Base-by-base conservation (phyloP, 2,797 vertebrate genomes). In the Toxotes lorentzi region DNA sequence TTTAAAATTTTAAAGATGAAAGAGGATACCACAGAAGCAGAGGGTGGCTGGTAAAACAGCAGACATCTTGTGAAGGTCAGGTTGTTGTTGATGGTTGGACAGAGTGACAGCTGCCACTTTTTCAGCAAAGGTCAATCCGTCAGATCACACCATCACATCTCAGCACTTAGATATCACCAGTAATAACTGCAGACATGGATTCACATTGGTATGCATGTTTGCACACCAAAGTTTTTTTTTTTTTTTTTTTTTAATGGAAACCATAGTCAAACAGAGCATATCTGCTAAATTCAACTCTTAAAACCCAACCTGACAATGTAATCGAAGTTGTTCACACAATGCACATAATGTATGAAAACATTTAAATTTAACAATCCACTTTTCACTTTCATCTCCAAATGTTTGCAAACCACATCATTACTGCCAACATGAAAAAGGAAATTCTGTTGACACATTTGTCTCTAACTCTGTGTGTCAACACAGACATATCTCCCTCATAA, bases 61-160 rank as follows among this genome's bases (percentile, higher is more conserved):
- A 65, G 83, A 66, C 83, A 70, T 73, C 16, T 48, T 64, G 72
- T 86, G 88, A 94, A 93, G 93, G 93, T 94, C 90, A 92, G 27
- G 30, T 50, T 75, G 73, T 79, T 82, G 27, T 63, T 88, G 83
- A 88, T 66, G 84, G 61, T 79, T 38, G 65, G 76, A 79, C 65
- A 62, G 87, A 90, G 69, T 91, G 92, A 88, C 88, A 89, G 84
- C 87, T 91, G 91, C 64, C 91, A 87, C 83, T 91, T 88, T 90
- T 76, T 74, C 38, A 81, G 53, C 79, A 94, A 94, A 95, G 93
- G 94, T 94, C 92, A 93, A 34, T 79, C 69, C 50, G 24, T 87
- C 92, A 78, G 76, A 82, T 80, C 81, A 34, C 38, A 80, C 54
- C 64, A 73, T 64, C 72, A 74, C 61, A 84, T 70, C 69, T 64